These are phyloP conservation scores for Tauraco erythrolophus DNA, from an alignment of 2,113 vertebrate species.

Conservation along the genomic window DNA sequence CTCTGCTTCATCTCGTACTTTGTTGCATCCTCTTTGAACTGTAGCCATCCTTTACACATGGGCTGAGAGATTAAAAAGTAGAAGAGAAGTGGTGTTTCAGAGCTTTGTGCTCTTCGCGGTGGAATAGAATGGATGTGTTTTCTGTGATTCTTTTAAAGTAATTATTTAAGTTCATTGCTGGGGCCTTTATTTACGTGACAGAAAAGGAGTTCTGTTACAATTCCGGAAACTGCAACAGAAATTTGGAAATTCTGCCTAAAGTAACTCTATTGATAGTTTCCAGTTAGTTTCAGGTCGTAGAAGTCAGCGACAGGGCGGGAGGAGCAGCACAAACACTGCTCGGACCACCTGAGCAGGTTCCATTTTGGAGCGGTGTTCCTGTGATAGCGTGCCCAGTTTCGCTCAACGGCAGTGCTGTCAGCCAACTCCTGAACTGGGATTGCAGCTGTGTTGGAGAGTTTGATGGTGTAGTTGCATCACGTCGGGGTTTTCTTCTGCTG, in stretches of 20 bases:
- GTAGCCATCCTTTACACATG: not conserved
- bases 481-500: not conserved
- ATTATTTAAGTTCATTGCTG: not conserved
- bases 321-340: not conserved
- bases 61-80: not conserved
- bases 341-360: not conserved
- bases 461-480: not conserved
- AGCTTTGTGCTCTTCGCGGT: not conserved
- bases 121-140: not conserved
- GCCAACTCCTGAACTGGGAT: not conserved
- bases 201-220: not conserved
- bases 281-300: not conserved
- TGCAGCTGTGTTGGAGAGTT: not conserved
- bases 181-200: not conserved
- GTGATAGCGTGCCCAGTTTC: not conserved
- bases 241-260: not conserved
- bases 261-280: not conserved
- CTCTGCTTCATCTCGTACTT: not conserved
- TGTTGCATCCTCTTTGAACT: not conserved
- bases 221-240: not conserved
- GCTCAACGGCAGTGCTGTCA: not conserved
- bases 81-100: not conserved
- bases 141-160: not conserved
- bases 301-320: not conserved
- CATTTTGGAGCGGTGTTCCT: not conserved